Evolutionary conservation across 2,888 invertebrate species (phyloP), one percentile per base, ranked within the genome.

Genomic region (Amorpha juglandis): DNA sequence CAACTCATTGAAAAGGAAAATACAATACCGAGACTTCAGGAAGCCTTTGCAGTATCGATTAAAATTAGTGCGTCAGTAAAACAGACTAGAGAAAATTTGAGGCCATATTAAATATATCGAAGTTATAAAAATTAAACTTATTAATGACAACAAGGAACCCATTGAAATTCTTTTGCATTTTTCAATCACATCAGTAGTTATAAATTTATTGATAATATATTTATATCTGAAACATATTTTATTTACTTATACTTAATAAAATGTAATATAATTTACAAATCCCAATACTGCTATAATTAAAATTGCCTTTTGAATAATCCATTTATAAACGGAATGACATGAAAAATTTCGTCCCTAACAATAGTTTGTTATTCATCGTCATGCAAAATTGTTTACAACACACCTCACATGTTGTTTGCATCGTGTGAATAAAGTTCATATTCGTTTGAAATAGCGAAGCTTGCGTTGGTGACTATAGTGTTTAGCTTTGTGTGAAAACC

Each of bases 271-370:
- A 45, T 14, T 42, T 45, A 14, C 14, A 45, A 45, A 45, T 45
- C 14, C 11, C 12, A 12, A 45, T 45, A 38, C 47, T 47, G 48
- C 16, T 48, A 16, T 16, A 48, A 48, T 48, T 48, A 48, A 38
- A 38, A 38, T 58, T 38, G 42, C 38, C 42, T 55, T 58, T 19
- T 35, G 19, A 38, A 58, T 58, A 58, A 38, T 58, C 58, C 58
- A 58, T 58, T 58, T 58, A 58, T 38, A 42, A 71, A 63, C 52
- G 65, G 70, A 74, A 75, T 77, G 77, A 76, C 76, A 68, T 33
- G 71, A 71, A 63, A 52, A 47, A 73, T 75, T 12, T 58, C 38
- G 6, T 70, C 47, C 16, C 11, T 27, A 65, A 74, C 71, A 73
- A 71, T 68, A 67, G 70, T 42, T 47, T 53, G 55, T 48, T 64